phyloP scores from a whole-genome alignment of 1,140 invertebrate species.

The Potamilus streckersoni region DNA sequence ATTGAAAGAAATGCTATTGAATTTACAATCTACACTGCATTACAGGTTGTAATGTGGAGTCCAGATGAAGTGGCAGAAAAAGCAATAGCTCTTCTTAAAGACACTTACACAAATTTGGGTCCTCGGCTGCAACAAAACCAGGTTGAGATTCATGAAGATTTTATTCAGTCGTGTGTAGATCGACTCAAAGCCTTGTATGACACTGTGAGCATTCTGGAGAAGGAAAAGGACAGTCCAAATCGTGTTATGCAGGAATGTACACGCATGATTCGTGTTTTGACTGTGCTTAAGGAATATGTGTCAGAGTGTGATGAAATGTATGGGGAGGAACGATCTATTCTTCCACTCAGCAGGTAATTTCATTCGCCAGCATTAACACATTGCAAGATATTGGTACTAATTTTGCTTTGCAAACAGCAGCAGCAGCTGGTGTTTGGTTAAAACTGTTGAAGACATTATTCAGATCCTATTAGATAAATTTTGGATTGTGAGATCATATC shows the following conservation, averaged over 20 bases:
- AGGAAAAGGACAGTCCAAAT: conserved; percentile 69
- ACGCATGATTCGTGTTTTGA: conserved; percentile 92
- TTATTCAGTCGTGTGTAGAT: conserved; percentile 89
- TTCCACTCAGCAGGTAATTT: conserved; percentile 83
- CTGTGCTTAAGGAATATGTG: conserved; percentile 95
- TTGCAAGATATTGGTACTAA: too few species aligned
- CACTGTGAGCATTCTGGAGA: conserved; percentile 68
- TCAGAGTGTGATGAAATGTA: conserved; percentile 95
- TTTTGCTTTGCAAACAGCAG: too few species aligned
- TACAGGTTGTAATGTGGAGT: conserved; percentile 85
- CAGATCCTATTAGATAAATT: too few species aligned
- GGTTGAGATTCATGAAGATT: conserved; percentile 89
- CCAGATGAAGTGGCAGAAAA: conserved; percentile 91
- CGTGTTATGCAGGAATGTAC: conserved; percentile 80
- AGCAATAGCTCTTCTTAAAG: conserved; percentile 91
- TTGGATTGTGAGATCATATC: too few species aligned
- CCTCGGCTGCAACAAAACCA: conserved; percentile 82
- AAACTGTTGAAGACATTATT: too few species aligned
- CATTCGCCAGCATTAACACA: too few species aligned
- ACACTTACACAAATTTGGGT: conserved; percentile 94
- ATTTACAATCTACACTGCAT: not conserved
- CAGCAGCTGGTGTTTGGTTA: too few species aligned
- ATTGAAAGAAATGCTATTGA: too few species aligned
- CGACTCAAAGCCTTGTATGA: conserved; percentile 85
- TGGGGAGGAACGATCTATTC: conserved; percentile 87